Conservation (phyloP, 1,140 invertebrate species). For the Zaprionus camerounensis region DNA sequence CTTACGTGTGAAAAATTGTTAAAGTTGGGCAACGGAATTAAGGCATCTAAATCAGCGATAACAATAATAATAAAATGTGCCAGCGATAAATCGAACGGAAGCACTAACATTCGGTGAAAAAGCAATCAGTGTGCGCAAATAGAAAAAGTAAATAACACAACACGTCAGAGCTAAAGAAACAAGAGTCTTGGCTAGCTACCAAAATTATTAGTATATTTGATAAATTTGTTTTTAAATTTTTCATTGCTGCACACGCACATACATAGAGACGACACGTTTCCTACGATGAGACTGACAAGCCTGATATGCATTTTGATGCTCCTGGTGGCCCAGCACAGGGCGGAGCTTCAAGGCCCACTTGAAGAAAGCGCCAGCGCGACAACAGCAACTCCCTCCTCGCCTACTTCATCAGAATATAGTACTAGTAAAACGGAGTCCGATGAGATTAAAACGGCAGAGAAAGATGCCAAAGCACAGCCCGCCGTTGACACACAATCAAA, state of each 20-base stretch:
- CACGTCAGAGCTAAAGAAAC: slow-evolving; percentile 69
- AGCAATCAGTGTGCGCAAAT: slow-evolving; percentile 42
- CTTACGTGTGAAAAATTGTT: slow-evolving; percentile 74
- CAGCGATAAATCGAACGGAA: slow-evolving; percentile 35
- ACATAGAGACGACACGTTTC: slow-evolving; percentile 14
- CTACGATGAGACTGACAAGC: slow-evolving; percentile 46
- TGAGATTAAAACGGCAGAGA: slow-evolving; percentile 57
- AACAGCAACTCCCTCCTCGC: slow-evolving; percentile 8
- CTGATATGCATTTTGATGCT: slow-evolving; percentile 51
- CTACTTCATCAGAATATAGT: slow-evolving; percentile 30
- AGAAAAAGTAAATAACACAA: slow-evolving; percentile 78
- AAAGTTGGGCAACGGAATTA: slow-evolving; percentile 25
- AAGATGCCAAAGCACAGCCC: slow-evolving; percentile 30
- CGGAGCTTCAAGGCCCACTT: slow-evolving; percentile 60
- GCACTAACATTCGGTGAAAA: slow-evolving; percentile 35
- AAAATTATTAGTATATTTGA: slow-evolving; percentile 45
- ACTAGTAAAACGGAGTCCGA: slow-evolving; percentile 27
- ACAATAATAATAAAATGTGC: slow-evolving; percentile 49
- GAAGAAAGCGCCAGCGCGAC: slow-evolving; percentile 41
- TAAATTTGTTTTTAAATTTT: slow-evolving; percentile 2
- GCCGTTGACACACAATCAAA: slow-evolving; percentile 22
- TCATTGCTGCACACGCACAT: background rate
- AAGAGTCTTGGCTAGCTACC: slow-evolving; percentile 18
- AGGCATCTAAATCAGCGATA: slow-evolving; percentile 20
- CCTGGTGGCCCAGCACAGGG: slow-evolving; percentile 41